Percentiles rank a stretch among this genome's conserved stretches.
Conservation (phyloP, 2,888 invertebrate genomes). For the Gisinianus flammeolus region DNA sequence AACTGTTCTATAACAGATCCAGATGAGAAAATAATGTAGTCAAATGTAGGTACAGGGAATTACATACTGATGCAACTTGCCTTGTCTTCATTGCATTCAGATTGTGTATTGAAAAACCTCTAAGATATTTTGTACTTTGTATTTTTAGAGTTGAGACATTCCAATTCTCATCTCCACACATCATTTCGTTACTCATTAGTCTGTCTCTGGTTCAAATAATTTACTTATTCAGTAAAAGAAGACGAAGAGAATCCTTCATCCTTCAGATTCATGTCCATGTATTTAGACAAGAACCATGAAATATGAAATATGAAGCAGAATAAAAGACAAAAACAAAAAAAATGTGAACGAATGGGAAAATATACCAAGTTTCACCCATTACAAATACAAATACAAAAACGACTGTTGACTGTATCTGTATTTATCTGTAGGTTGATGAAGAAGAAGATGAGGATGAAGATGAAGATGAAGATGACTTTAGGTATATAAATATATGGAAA, state of each 20-base stretch:
- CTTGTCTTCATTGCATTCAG: no score
- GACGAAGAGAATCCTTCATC: not conserved
- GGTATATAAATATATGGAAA: no score
- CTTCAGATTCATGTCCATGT: constrained; percentile 1
- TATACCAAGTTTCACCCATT: not conserved
- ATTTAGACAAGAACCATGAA: not conserved
- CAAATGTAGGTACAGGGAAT: no score
- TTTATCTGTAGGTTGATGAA: not conserved
- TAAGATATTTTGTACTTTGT: no score
- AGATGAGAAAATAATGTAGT: no score
- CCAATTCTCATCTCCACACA: constrained; percentile 40
- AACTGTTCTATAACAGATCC: no score
- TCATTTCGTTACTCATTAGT: constrained; percentile 36
- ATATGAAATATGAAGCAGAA: not conserved
- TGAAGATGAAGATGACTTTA: not conserved
- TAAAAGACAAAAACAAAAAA: not conserved
- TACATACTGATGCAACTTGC: no score
- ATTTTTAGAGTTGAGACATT: constrained; percentile 28
- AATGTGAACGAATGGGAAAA: not conserved
- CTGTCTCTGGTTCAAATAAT: not conserved
- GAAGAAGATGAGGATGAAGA: constrained; percentile 14
- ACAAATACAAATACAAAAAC: not conserved
- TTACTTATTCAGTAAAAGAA: not conserved
- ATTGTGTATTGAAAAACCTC: no score
- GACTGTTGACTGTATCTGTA: not conserved